phyloP scores from a whole-genome alignment of 1,140 invertebrate genomes.

The Penaeus japonicus region DNA sequence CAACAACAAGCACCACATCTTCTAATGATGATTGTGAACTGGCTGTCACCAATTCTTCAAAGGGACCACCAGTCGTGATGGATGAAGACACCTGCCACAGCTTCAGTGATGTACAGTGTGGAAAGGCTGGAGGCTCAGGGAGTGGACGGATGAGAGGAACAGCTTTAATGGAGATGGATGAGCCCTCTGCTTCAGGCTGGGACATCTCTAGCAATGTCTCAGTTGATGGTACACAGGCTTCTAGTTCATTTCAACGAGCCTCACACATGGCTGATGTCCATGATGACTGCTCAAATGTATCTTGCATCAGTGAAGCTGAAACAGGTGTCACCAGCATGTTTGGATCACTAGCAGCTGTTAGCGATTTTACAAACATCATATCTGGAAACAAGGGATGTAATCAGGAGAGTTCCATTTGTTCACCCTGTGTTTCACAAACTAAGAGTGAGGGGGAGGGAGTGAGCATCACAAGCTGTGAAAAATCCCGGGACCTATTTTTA shows the following conservation, averaged over 20 bases:
- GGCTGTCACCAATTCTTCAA: background rate
- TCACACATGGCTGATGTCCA: constrained; percentile 41
- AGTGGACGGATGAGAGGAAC: constrained; percentile 22
- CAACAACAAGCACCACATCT: background rate
- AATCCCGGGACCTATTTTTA: constrained; percentile 40
- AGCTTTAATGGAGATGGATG: constrained; percentile 55
- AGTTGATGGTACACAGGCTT: constrained; percentile 33
- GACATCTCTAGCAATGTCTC: constrained; percentile 57
- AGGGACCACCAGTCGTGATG: constrained; percentile 43
- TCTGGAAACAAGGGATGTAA: constrained; percentile 3
- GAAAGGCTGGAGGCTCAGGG: constrained; percentile 33
- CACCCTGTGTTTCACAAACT: background rate
- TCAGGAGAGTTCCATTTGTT: background rate
- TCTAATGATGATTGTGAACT: background rate
- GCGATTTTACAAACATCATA: constrained; percentile 38
- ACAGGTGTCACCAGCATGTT: constrained; percentile 59
- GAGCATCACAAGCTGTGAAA: background rate
- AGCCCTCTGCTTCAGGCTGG: constrained; percentile 58
- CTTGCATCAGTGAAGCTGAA: constrained; percentile 52
- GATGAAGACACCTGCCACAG: constrained; percentile 59
- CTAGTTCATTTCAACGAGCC: constrained; percentile 28
- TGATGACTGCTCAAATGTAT: constrained; percentile 57
- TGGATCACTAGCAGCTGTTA: constrained; percentile 52
- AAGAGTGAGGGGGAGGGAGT: background rate
- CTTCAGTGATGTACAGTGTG: constrained; percentile 55